Conservation (phyloP, 2,797 vertebrate species). For the Chelon labrosus region DNA sequence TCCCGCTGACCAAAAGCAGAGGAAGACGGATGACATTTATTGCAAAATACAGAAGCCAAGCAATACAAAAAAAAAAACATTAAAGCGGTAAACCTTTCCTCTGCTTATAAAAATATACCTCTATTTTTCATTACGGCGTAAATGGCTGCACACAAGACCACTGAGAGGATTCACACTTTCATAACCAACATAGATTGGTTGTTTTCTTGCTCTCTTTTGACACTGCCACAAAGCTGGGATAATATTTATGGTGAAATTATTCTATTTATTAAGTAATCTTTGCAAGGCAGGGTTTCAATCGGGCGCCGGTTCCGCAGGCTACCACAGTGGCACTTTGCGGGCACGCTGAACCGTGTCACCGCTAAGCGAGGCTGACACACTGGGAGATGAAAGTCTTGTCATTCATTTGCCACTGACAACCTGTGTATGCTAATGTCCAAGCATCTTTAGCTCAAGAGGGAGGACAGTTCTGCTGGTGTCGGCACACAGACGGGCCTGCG, state of each 20-base stretch:
- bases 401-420: slow-evolving; percentile 82
- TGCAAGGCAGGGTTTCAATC: slow-evolving; percentile 61
- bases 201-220: slow-evolving; percentile 74
- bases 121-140: slow-evolving; percentile 61
- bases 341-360: slow-evolving; percentile 77
- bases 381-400: slow-evolving; percentile 84
- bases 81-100: slow-evolving; percentile 37
- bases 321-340: slow-evolving; percentile 71
- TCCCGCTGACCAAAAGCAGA: background rate
- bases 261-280: slow-evolving; percentile 81
- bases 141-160: slow-evolving; percentile 42
- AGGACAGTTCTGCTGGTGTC: slow-evolving; percentile 55
- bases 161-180: slow-evolving; percentile 51
- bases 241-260: slow-evolving; percentile 80
- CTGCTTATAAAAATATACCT: slow-evolving; percentile 41
- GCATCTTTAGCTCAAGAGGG: slow-evolving; percentile 71
- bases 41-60: slow-evolving; percentile 8
- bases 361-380: slow-evolving; percentile 80
- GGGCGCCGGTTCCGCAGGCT: slow-evolving; percentile 38
- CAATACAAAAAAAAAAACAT: slow-evolving; percentile 16
- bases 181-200: slow-evolving; percentile 72
- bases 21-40: background rate
- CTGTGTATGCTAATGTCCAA: slow-evolving; percentile 82
- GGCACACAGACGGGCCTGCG: slow-evolving; percentile 51
- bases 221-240: slow-evolving; percentile 69